phyloP scores from a whole-genome alignment of 2,113 vertebrate species.

The Halcyon senegalensis region DNA sequence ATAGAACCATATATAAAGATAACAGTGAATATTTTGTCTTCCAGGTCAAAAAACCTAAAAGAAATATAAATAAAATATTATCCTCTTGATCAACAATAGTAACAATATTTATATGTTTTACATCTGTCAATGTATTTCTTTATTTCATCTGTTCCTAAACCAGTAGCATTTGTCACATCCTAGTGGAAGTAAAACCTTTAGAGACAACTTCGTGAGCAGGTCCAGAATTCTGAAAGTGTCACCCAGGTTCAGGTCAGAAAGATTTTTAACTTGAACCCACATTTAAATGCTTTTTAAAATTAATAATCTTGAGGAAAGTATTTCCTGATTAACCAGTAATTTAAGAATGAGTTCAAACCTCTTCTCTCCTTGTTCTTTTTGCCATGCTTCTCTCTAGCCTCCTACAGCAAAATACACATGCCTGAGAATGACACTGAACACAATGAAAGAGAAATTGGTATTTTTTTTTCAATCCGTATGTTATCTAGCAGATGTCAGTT shows the following conservation, averaged over 20 bases:
- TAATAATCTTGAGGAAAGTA: neutral
- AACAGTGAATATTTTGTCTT: neutral
- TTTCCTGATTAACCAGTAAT: neutral
- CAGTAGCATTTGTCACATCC: neutral
- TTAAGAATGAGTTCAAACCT: neutral
- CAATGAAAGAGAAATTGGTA: neutral
- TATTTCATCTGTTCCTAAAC: neutral
- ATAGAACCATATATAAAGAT: neutral
- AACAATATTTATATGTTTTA: neutral
- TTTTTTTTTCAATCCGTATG: neutral
- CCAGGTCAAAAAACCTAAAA: neutral
- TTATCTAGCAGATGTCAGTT: neutral
- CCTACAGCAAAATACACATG: neutral
- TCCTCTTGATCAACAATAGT: neutral
- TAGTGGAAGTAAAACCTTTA: neutral
- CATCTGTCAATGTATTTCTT: neutral
- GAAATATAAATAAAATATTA: neutral
- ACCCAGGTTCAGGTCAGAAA: neutral
- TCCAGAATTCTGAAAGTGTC: neutral
- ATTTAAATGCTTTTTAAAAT: neutral
- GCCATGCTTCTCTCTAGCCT: neutral
- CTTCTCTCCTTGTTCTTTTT: neutral
- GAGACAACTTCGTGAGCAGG: neutral
- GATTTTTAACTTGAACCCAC: neutral
- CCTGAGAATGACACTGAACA: neutral